Percentiles rank a stretch among this genome's conserved stretches.
phyloP scores from a whole-genome alignment of 2,888 invertebrate species.

The Trissolcus brochymenae region DNA sequence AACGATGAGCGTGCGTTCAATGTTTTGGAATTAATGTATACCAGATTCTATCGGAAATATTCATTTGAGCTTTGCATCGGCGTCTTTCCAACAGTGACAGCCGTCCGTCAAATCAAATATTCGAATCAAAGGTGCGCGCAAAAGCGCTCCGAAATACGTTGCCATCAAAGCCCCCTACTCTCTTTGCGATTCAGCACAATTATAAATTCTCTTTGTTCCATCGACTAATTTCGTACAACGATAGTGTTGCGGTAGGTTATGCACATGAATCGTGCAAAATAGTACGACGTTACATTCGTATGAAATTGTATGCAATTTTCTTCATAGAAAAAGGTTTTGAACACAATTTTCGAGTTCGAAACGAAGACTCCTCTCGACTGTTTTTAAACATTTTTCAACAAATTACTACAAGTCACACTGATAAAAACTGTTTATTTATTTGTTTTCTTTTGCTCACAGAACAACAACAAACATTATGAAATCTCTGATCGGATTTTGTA shows the following conservation, averaged over 20 bases:
- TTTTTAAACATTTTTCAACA: no score
- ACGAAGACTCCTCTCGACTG: no score
- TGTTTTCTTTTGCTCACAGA: no score
- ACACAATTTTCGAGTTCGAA: no score
- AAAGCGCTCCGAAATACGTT: conserved; percentile 9
- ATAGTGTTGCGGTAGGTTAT: conserved; percentile 1
- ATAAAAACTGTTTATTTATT: no score
- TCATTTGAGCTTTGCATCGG: conserved; percentile 25
- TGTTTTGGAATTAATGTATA: conserved; percentile 34
- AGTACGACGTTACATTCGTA: no score
- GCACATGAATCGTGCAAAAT: conserved; percentile 14
- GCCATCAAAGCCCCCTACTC: conserved; percentile 16
- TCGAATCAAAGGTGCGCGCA: conserved; percentile 22
- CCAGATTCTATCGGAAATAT: conserved; percentile 36
- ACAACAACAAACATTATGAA: no score
- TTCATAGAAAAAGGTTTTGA: no score
- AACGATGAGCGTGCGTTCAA: conserved; percentile 20
- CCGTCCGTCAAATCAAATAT: conserved; percentile 44
- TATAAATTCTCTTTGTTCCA: conserved; percentile 21
- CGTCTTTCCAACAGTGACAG: conserved; percentile 29
- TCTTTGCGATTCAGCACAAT: neutral
- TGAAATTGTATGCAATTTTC: no score
- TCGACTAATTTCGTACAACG: conserved; percentile 30
- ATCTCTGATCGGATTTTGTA: no score
- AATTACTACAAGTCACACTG: no score